A percentile compares a stretch with the other conserved stretches of the same genome.
Conservation (phyloP, 2,888 invertebrate genomes). For the Neria commutata region DNA sequence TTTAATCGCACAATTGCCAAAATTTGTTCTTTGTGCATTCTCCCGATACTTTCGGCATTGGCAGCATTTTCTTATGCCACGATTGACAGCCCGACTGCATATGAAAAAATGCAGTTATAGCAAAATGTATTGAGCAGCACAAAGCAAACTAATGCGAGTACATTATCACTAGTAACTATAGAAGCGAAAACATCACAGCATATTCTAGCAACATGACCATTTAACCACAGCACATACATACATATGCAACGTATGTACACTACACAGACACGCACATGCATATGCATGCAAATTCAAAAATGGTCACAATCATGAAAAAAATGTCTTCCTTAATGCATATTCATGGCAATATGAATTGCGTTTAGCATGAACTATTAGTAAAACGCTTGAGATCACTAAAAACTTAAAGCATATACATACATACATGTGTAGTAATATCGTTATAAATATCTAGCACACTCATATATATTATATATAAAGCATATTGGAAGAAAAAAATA, state of each 20-base stretch:
- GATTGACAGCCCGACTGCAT: neutral
- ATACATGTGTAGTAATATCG: slow-evolving; percentile 20
- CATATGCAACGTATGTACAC: slow-evolving; percentile 3
- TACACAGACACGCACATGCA: neutral
- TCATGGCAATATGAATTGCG: slow-evolving; percentile 47
- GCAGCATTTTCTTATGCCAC: too few species aligned
- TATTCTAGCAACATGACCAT: slow-evolving; percentile 3
- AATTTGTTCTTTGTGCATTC: too few species aligned
- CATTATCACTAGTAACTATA: too few species aligned
- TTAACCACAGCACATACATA: slow-evolving; percentile 20
- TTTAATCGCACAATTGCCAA: too few species aligned
- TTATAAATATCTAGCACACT: slow-evolving; percentile 23
- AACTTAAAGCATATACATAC: slow-evolving; percentile 29
- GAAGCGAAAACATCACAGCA: neutral
- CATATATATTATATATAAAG: neutral
- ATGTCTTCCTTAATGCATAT: slow-evolving; percentile 54
- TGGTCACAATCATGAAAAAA: slow-evolving; percentile 56
- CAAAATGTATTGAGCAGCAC: too few species aligned
- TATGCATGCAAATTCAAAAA: slow-evolving; percentile 23
- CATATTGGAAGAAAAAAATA: neutral
- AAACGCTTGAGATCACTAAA: slow-evolving; percentile 32
- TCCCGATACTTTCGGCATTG: too few species aligned
- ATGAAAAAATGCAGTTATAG: neutral
- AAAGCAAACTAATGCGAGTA: too few species aligned
- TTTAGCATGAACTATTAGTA: slow-evolving; percentile 30